phyloP scores from a whole-genome alignment of 2,113 vertebrate species.

The Chloropsis cyanopogon region DNA sequence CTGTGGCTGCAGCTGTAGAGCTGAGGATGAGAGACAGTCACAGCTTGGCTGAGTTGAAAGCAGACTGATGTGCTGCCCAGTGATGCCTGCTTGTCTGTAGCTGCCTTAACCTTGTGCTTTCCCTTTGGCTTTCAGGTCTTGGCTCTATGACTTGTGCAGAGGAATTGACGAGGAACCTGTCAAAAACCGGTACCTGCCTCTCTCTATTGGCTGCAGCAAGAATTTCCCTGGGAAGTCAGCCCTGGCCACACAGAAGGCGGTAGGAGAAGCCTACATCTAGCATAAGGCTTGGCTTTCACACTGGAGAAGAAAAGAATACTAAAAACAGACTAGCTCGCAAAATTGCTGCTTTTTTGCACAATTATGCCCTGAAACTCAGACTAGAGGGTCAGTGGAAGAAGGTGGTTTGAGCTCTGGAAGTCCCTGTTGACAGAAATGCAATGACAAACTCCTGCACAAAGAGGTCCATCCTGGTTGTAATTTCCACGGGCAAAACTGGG shows the following conservation, averaged over 20 bases:
- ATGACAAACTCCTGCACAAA: not conserved
- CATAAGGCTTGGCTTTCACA: not conserved
- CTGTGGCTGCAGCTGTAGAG: not conserved
- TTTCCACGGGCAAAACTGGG: not conserved
- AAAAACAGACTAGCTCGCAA: not conserved
- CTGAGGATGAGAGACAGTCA: not conserved
- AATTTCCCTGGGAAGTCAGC: constrained; percentile 88
- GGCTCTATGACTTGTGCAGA: constrained; percentile 91
- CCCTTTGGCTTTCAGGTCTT: constrained; percentile 75
- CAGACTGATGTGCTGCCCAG: not conserved
- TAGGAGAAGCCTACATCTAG: constrained; percentile 19
- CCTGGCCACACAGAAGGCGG: constrained; percentile 84
- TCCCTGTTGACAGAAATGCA: not conserved
- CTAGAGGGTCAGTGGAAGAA: not conserved
- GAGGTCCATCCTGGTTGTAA: not conserved
- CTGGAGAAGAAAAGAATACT: not conserved
- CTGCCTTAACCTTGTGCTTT: not conserved
- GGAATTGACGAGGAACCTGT: constrained; percentile 95
- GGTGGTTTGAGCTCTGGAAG: not conserved
- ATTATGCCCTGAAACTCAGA: not conserved
- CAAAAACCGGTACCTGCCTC: constrained; percentile 88
- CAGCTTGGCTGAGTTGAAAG: not conserved
- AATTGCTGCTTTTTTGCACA: not conserved
- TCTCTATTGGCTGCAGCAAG: constrained; percentile 95
- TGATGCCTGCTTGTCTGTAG: not conserved